Conservation (phyloP, 2,888 invertebrate species). For the Nysson spinosus region DNA sequence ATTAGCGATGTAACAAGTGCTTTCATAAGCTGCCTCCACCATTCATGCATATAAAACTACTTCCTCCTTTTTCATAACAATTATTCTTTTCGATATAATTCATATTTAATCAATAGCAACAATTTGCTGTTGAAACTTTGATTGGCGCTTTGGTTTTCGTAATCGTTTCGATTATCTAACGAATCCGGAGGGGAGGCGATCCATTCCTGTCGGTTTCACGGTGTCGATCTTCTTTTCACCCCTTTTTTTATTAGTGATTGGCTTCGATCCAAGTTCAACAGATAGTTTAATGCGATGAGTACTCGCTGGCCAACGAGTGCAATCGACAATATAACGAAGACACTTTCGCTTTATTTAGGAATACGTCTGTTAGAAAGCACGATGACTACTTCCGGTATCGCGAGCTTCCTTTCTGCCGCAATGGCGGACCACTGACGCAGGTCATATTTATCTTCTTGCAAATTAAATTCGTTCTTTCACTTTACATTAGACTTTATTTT, state of each 20-base stretch:
- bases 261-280: slow-evolving; percentile 40
- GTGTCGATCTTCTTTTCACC: slow-evolving; percentile 39
- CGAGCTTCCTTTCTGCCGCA: background rate
- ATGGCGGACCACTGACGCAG: no score
- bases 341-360: slow-evolving; percentile 47
- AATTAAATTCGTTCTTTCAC: no score
- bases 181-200: slow-evolving; percentile 4
- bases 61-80: background rate
- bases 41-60: background rate
- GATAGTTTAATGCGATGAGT: slow-evolving; percentile 47
- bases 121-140: no score
- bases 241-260: slow-evolving; percentile 38
- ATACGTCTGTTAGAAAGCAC: slow-evolving; percentile 41
- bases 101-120: no score
- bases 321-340: slow-evolving; percentile 33
- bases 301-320: slow-evolving; percentile 40
- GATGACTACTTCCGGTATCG: slow-evolving; percentile 39
- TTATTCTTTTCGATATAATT: background rate
- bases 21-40: background rate
- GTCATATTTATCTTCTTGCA: no score
- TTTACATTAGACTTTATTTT: no score
- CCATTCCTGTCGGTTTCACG: slow-evolving; percentile 6
- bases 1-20: background rate
- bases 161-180: slow-evolving; percentile 4
- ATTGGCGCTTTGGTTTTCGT: no score